Evolutionary conservation across 35 echinoderm and acorn worm genomes (phyloP), one percentile per base, ranked within the genome.

Genomic region (Anneissia japonica): DNA sequence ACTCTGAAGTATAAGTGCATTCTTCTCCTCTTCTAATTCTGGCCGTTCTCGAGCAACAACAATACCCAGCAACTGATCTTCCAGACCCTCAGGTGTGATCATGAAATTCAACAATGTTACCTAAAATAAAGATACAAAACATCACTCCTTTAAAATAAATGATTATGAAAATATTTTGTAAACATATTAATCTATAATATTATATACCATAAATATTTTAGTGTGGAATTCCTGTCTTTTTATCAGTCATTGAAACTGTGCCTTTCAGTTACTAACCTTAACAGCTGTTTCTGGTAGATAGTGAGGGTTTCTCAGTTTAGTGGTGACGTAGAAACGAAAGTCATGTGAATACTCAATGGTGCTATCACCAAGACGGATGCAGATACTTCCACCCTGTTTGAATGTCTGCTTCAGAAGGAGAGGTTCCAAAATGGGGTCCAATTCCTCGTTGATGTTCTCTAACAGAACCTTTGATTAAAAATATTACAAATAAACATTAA

Each of bases 261-360:
- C n/a, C 37, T 23, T 28, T 17, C 3, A 16, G 37, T 26, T 16
- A 17, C 90, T 55, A 84, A 99, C 96, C 92, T 99, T 99, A 74
- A 99, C 96, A 72, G 96, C 90, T 34, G 96, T 99, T 81, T 99
- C 96, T 32, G 96, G 96, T 14, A 99, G 87, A 56, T 99, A 99
- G 45, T 99, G 96, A 10, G 96, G 96, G 51, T 99, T 99, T 74
- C 96, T 93, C 28, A 99, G 89, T 76, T 99, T 99, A 4, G 96
- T 99, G 3, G 96, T 99, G 74, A 99, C 88, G 86, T 99, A 99
- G 76, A 99, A 99, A 21, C 96, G 45, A 81, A 99, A 99, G 77
- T 99, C 96, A 46, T 99, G 96, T 14, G 96, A 99, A 56, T 99
- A 99, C 77, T 99, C 96, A 26, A 99, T 99, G 84, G 96, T 99